Percentiles rank a stretch among this genome's conserved stretches.
These are phyloP conservation scores for Euclidia mi DNA, from an alignment of 2,888 invertebrate species.

Conservation along the genomic window DNA sequence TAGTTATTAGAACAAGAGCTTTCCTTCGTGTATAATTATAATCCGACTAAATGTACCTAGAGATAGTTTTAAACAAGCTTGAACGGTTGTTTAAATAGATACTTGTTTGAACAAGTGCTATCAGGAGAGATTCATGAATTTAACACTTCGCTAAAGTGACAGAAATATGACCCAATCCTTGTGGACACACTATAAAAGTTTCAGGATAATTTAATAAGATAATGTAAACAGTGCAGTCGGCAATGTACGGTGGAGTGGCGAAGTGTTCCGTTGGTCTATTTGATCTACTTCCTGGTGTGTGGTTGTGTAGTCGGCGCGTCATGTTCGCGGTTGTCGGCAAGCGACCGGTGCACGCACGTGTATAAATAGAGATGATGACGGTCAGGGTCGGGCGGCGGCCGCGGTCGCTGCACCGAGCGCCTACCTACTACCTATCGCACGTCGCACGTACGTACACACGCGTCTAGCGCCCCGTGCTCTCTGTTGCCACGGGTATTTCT, in stretches of 20 bases:
- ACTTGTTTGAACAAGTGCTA: slow-evolving; percentile 10
- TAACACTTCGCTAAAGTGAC: too few relatives aligned
- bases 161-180: too few relatives aligned
- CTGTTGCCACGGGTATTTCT: not conserved
- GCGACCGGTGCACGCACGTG: slow-evolving; percentile 55
- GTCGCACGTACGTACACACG: slow-evolving; percentile 7
- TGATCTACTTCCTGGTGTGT: not conserved
- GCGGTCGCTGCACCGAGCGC: slow-evolving; percentile 66
- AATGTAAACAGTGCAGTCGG: too few relatives aligned
- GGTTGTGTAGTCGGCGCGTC: slow-evolving; percentile 26
- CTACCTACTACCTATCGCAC: slow-evolving; percentile 17
- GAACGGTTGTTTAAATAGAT: too few relatives aligned
- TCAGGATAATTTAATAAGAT: too few relatives aligned
- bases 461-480: not conserved
- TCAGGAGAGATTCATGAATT: too few relatives aligned
- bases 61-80: too few relatives aligned
- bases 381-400: slow-evolving; percentile 71
- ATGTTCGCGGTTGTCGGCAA: slow-evolving; percentile 45
- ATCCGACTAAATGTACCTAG: too few relatives aligned
- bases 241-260: not conserved
- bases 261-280: too few relatives aligned
- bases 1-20: too few relatives aligned
- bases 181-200: too few relatives aligned
- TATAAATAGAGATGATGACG: slow-evolving; percentile 76
- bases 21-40: too few relatives aligned